phyloP scores from a whole-genome alignment of 2,888 invertebrate genomes.

The Tenthredo livida region DNA sequence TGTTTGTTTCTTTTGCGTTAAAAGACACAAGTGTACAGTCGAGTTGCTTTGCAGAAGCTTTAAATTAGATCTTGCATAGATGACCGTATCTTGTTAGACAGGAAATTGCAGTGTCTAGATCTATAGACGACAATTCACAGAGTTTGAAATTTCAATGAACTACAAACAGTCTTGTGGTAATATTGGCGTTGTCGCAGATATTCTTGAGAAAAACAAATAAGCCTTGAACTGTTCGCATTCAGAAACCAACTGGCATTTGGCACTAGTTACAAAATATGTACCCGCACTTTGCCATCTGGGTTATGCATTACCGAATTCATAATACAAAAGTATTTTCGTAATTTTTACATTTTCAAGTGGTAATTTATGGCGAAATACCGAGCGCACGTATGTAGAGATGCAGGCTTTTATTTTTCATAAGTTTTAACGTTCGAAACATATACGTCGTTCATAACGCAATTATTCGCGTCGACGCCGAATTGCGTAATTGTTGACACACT shows the following conservation, averaged over 20 bases:
- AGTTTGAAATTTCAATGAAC: neutral
- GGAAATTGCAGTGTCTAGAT: neutral
- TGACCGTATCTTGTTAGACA: neutral
- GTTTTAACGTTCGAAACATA: neutral
- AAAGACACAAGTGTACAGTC: neutral
- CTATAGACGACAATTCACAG: neutral
- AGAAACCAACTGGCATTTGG: neutral
- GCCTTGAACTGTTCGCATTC: slow-evolving; percentile 17
- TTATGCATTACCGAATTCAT: slow-evolving; percentile 13
- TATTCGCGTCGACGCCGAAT: slow-evolving; percentile 42
- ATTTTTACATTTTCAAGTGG: neutral
- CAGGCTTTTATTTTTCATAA: neutral
- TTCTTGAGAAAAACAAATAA: slow-evolving; percentile 32
- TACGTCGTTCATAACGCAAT: neutral
- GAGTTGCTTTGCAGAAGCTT: neutral
- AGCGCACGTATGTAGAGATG: neutral
- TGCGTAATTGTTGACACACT: slow-evolving; percentile 23
- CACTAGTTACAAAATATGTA: slow-evolving; percentile 20
- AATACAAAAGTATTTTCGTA: neutral
- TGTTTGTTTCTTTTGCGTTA: neutral
- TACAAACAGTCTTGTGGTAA: slow-evolving; percentile 27
- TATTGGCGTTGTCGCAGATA: neutral
- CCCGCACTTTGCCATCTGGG: neutral
- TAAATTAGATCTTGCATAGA: neutral
- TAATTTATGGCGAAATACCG: slow-evolving; percentile 4